These are phyloP conservation scores for Eciton burchellii DNA, from an alignment of 1,140 invertebrate genomes.

Conservation along the genomic window DNA sequence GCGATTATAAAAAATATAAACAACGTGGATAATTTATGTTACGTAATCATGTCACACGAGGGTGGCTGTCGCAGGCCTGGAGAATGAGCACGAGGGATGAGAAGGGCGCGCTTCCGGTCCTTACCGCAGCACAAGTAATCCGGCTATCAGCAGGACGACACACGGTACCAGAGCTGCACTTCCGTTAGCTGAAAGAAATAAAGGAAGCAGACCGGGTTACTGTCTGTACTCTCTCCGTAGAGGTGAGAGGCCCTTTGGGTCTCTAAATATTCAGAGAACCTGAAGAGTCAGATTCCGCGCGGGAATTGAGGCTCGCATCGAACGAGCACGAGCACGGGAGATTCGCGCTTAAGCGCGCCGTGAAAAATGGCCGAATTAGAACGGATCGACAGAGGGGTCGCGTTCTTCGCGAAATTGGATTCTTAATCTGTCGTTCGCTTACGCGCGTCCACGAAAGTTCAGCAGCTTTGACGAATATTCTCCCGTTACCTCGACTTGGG, in stretches of 20 bases:
- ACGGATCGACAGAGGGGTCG: not conserved
- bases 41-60: conserved; percentile 47
- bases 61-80: conserved; percentile 34
- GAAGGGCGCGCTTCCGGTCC: conserved; percentile 16
- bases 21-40: conserved; percentile 74
- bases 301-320: conserved; percentile 12
- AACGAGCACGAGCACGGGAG: conserved; percentile 4
- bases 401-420: conserved; percentile 43
- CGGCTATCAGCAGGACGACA: conserved; percentile 54
- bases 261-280: conserved; percentile 47
- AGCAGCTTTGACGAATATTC: conserved; percentile 5
- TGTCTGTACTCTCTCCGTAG: not conserved
- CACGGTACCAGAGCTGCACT: conserved; percentile 53
- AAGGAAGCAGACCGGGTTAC: not conserved
- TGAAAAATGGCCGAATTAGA: conserved; percentile 40
- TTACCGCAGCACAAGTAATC: conserved; percentile 69
- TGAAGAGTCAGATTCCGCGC: conserved; percentile 33
- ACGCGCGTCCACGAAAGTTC: conserved; percentile 1
- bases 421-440: conserved; percentile 39
- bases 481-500: not conserved
- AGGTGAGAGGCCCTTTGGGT: conserved; percentile 12
- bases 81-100: conserved; percentile 61
- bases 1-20: conserved; percentile 79
- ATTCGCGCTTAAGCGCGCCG: conserved; percentile 1
- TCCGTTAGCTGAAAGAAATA: conserved; percentile 68